These are phyloP conservation scores for Morone chrysops DNA, from an alignment of 2,113 vertebrate genomes.

Conservation along the genomic window DNA sequence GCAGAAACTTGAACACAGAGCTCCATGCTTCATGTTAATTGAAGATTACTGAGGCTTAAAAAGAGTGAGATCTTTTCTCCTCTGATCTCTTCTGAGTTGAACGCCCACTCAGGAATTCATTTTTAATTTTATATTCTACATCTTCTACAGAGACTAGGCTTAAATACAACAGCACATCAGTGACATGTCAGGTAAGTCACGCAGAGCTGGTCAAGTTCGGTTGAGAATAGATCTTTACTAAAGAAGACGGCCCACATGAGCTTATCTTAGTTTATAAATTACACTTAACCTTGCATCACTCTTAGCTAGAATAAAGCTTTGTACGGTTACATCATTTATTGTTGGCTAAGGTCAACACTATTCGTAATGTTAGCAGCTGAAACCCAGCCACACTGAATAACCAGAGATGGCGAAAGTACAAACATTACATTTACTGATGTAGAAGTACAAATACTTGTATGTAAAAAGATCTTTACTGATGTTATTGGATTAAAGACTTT, in stretches of 20 bases:
- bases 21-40: background rate
- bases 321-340: too few relatives aligned
- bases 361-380: too few relatives aligned
- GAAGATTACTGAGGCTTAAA: slow-evolving; percentile 2
- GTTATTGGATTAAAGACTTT: too few relatives aligned
- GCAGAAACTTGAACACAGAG: background rate
- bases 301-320: too few relatives aligned
- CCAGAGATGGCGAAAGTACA: too few relatives aligned
- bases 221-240: background rate
- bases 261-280: too few relatives aligned
- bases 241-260: background rate
- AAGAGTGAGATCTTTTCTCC: background rate
- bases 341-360: too few relatives aligned
- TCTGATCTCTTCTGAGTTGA: slow-evolving; percentile 17
- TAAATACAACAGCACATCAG: background rate
- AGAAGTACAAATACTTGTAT: too few relatives aligned
- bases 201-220: background rate
- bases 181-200: background rate
- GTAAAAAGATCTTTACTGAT: too few relatives aligned
- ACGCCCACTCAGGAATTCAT: background rate
- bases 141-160: background rate
- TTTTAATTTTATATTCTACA: background rate
- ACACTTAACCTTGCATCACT: too few relatives aligned
- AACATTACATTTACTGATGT: too few relatives aligned
- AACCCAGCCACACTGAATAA: too few relatives aligned